Percentiles rank a stretch among this genome's conserved stretches.
Evolutionary conservation across 1,140 invertebrate species (phyloP).

Genomic region (Caerostris darwini): DNA sequence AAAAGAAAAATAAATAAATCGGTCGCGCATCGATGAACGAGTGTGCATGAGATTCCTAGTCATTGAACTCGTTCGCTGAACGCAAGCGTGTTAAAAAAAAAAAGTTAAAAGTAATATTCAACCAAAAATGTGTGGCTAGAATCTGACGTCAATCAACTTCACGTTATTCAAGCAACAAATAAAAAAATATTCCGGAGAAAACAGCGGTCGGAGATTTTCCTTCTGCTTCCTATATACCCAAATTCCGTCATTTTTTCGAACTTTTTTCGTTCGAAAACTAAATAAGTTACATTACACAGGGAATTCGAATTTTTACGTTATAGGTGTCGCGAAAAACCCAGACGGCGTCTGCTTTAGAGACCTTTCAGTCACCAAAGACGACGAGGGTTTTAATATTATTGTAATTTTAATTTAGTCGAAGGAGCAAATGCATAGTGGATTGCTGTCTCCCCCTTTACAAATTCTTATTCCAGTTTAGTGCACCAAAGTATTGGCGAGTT

Average conservation of each 20-base stretch:
- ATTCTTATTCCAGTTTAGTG: slow-evolving; percentile 10
- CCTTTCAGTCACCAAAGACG: neutral
- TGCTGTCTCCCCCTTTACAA: neutral
- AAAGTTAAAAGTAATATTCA: neutral
- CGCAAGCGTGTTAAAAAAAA: neutral
- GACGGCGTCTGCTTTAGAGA: neutral
- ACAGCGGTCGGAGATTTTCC: neutral
- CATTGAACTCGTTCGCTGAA: slow-evolving; percentile 16
- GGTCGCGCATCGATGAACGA: neutral
- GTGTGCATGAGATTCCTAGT: neutral
- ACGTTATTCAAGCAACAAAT: neutral
- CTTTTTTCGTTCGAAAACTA: neutral
- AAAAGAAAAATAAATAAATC: no score
- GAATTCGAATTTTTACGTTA: neutral
- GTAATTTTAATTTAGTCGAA: slow-evolving; percentile 27
- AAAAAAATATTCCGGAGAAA: neutral
- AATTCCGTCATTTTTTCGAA: slow-evolving; percentile 17
- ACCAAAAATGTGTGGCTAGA: neutral
- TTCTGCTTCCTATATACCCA: neutral
- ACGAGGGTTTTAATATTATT: slow-evolving; percentile 9
- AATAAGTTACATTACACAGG: neutral
- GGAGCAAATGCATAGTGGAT: neutral
- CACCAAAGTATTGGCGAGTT: neutral
- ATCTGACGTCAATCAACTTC: slow-evolving; percentile 1
- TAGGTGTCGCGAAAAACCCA: neutral